Evolutionary conservation across 2,113 vertebrate species (phyloP).

Genomic region (Orthonyx spaldingii): DNA sequence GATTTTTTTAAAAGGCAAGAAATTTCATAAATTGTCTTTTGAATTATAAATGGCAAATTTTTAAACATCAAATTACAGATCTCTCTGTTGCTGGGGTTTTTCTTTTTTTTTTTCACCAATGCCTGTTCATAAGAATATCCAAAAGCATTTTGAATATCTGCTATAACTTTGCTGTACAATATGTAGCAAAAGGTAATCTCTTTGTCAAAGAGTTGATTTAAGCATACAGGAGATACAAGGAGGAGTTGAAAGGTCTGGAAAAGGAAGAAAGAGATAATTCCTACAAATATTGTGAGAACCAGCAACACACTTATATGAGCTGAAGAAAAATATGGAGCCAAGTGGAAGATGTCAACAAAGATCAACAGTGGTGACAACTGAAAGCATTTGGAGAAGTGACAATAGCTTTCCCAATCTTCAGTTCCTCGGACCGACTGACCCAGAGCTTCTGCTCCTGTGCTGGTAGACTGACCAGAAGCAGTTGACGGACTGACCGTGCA

Average conservation of each 20-base stretch:
- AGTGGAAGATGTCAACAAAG: not conserved
- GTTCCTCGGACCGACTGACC: fast-evolving
- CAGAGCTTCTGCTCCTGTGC: not conserved
- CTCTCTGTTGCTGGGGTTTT: not conserved
- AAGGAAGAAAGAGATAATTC: not conserved
- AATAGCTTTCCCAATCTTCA: not conserved
- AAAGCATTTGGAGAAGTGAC: not conserved
- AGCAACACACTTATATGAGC: not conserved
- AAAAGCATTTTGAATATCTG: not conserved
- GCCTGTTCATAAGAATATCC: not conserved
- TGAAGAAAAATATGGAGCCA: not conserved
- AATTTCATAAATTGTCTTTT: not conserved
- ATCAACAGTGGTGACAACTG: fast-evolving
- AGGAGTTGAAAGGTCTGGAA: not conserved
- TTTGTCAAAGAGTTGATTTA: not conserved
- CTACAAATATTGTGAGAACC: not conserved
- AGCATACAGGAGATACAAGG: not conserved
- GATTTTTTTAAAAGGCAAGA: not conserved
- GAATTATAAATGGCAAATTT: not conserved
- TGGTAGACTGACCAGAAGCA: not conserved
- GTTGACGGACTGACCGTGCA: not conserved
- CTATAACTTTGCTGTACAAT: not conserved
- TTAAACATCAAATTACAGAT: not conserved
- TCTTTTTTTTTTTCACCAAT: not conserved
- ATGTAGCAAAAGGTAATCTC: not conserved